These are phyloP conservation scores for Callyntrura guangdongensis DNA, from an alignment of 2,888 invertebrate genomes.

Conservation along the genomic window DNA sequence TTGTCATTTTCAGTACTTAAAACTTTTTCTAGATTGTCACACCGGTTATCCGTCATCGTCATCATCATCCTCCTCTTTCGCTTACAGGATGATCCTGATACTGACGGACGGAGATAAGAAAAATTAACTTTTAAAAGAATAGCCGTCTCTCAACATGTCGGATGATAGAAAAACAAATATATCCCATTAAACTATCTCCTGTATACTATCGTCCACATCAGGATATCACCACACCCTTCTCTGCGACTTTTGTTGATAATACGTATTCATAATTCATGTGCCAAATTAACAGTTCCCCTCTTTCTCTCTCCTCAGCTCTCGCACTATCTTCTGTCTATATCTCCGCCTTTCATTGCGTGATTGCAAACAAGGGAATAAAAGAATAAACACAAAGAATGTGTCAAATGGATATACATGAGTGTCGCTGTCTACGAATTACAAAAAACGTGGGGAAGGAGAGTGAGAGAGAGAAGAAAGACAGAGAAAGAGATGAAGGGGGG, in stretches of 20 bases:
- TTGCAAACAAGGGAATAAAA: neutral
- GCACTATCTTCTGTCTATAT: no score
- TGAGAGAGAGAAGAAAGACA: no score
- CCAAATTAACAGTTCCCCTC: conserved; percentile 15
- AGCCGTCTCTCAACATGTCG: neutral
- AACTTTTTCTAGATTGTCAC: no score
- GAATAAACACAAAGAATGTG: conserved; percentile 3
- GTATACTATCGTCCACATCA: neutral
- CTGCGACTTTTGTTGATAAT: neutral
- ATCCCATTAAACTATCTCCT: neutral
- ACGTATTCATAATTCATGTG: conserved; percentile 49
- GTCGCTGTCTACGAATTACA: no score
- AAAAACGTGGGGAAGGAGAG: no score
- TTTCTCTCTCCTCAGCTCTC: neutral
- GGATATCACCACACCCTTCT: conserved; percentile 11
- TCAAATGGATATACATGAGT: neutral
- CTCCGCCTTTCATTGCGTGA: neutral
- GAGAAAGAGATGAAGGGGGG: neutral
- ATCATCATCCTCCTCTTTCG: no score
- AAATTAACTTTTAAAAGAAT: neutral
- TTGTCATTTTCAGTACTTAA: no score
- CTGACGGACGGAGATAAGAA: neutral
- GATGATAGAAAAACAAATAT: no score
- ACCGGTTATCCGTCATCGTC: no score
- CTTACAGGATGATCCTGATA: no score